phyloP scores from a whole-genome alignment of 2,113 vertebrate genomes.

The Dasyornis broadbenti region DNA sequence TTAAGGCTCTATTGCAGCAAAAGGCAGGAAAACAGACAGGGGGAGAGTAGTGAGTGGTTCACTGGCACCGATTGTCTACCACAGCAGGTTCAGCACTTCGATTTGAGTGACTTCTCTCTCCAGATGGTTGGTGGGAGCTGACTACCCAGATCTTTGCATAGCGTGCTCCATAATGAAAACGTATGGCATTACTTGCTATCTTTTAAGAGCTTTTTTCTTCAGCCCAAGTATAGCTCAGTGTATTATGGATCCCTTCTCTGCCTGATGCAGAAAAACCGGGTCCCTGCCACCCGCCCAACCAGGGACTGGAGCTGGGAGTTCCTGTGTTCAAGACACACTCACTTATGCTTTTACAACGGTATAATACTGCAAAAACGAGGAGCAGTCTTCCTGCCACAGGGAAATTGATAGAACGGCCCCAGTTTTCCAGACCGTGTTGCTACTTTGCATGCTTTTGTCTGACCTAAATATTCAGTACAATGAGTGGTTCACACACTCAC shows the following conservation, averaged over 20 bases:
- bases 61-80: constrained; percentile 66
- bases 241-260: constrained; percentile 25
- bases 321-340: not conserved
- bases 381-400: not conserved
- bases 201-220: constrained; percentile 50
- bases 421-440: not conserved
- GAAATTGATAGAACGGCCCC: not conserved
- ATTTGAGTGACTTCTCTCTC: constrained; percentile 67
- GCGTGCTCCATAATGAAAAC: constrained; percentile 62
- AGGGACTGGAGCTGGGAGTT: constrained; percentile 17
- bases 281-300: not conserved
- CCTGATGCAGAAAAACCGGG: constrained; percentile 13
- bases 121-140: constrained; percentile 69
- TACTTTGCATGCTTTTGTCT: not conserved
- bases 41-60: constrained; percentile 65
- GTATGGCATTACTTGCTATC: constrained; percentile 59
- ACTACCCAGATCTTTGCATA: constrained; percentile 61
- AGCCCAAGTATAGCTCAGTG: constrained; percentile 49
- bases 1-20: constrained; percentile 64
- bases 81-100: constrained; percentile 67
- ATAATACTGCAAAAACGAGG: not conserved
- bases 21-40: constrained; percentile 69
- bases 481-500: not conserved
- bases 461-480: not conserved
- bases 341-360: constrained; percentile 26